Evolutionary conservation across 2,888 invertebrate species (phyloP).

Genomic region (Hirtodrosophila histrioides): DNA sequence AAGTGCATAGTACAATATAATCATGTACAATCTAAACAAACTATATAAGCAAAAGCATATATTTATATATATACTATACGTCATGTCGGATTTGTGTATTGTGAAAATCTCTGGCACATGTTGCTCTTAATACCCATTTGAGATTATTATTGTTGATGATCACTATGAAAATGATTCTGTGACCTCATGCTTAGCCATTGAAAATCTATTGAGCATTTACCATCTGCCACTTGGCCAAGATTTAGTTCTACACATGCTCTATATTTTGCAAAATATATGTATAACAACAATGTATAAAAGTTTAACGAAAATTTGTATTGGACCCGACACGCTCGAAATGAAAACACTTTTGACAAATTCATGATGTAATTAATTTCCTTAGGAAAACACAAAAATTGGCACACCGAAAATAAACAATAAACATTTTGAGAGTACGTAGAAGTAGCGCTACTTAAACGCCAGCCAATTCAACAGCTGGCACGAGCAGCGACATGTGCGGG

Average conservation of each 20-base stretch:
- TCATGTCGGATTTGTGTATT: neutral
- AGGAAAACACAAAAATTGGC: conserved; percentile 66
- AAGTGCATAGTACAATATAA: neutral
- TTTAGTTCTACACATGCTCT: conserved; percentile 30
- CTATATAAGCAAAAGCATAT: neutral
- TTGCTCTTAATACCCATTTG: conserved; percentile 11
- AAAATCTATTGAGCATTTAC: conserved; percentile 34
- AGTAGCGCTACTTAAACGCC: conserved; percentile 44
- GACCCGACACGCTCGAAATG: conserved; percentile 8
- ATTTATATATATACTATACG: neutral
- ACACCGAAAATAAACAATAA: conserved; percentile 74
- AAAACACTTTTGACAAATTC: conserved; percentile 69
- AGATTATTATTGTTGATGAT: conserved; percentile 44
- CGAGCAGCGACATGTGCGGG: neutral
- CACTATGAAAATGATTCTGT: conserved; percentile 55
- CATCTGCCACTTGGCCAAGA: conserved; percentile 53
- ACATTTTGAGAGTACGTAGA: conserved; percentile 38
- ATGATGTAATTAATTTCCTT: conserved; percentile 73
- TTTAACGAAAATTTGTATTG: conserved; percentile 5
- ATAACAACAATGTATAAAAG: conserved; percentile 11
- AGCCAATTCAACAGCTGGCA: conserved; percentile 11
- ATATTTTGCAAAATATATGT: conserved; percentile 27
- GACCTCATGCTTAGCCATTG: conserved; percentile 61
- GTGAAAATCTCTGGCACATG: conserved; percentile 15
- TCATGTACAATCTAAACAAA: neutral